Percentiles rank a stretch among this genome's conserved stretches.
phyloP scores from a whole-genome alignment of 2,113 vertebrate genomes.

The Spilogale gracilis region DNA sequence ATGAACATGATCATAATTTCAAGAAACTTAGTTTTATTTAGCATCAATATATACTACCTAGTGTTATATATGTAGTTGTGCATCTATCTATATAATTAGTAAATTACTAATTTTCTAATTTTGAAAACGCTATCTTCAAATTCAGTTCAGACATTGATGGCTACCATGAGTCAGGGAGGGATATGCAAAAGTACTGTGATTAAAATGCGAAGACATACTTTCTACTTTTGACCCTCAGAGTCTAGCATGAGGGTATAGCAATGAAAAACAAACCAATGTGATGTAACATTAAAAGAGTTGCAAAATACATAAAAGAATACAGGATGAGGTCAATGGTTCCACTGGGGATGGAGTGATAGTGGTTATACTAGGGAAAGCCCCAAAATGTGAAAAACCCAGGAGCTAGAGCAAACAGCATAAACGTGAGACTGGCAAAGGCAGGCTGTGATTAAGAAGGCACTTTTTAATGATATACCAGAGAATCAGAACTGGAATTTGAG shows the following conservation, averaged over 20 bases:
- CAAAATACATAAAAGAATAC: neutral
- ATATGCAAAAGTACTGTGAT: neutral
- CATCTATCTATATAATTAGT: neutral
- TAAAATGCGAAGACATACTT: neutral
- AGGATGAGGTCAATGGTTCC: neutral
- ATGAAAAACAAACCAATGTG: neutral
- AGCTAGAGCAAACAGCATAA: neutral
- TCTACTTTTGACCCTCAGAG: neutral
- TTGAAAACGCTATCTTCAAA: neutral
- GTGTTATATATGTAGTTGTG: neutral
- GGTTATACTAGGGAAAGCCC: neutral
- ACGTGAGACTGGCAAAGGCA: neutral
- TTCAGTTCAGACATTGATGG: conserved; percentile 38
- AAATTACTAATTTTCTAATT: conserved; percentile 29
- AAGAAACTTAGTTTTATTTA: conserved; percentile 12
- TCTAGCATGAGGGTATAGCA: neutral
- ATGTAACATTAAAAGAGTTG: neutral
- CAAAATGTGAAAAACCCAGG: neutral
- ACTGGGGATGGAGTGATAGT: neutral
- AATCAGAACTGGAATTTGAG: neutral
- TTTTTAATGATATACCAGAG: neutral
- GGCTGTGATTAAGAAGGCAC: neutral
- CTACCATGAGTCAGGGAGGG: neutral
- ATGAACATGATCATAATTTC: neutral
- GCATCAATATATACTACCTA: neutral